phyloP scores from a whole-genome alignment of 2,113 vertebrate species.

The Phylloscopus trochiloides region DNA sequence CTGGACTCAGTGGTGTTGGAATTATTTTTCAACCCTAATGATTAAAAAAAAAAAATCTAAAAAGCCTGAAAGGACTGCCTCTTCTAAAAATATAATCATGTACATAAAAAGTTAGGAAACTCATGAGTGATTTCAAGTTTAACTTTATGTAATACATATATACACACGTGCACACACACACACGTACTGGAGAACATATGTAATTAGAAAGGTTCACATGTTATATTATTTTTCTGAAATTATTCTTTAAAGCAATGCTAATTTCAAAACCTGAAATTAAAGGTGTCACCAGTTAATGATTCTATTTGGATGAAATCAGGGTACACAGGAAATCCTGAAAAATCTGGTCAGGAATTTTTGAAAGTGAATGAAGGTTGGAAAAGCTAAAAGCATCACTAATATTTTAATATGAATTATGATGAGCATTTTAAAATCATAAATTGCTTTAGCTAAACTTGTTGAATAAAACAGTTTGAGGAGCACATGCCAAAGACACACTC shows the following conservation, averaged over 20 bases:
- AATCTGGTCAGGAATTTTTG: neutral
- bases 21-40: neutral
- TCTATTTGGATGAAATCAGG: neutral
- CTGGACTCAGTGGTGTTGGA: neutral
- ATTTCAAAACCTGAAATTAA: neutral
- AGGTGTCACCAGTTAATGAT: neutral
- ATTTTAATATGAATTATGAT: neutral
- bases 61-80: neutral
- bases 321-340: neutral
- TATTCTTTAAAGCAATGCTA: neutral
- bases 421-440: neutral
- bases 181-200: neutral
- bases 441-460: neutral
- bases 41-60: neutral
- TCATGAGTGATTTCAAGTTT: neutral
- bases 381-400: neutral
- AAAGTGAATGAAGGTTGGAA: neutral
- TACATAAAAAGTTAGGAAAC: neutral
- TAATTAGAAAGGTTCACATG: neutral
- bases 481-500: neutral
- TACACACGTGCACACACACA: fast-evolving
- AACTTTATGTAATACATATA: neutral
- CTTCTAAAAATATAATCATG: neutral
- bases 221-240: neutral
- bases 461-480: neutral